Evolutionary conservation across 30 jellyfish, hydroid and myxozoan genomes (phyloP), one percentile per base, ranked within the genome.

Genomic region (Hydra vulgaris): DNA sequence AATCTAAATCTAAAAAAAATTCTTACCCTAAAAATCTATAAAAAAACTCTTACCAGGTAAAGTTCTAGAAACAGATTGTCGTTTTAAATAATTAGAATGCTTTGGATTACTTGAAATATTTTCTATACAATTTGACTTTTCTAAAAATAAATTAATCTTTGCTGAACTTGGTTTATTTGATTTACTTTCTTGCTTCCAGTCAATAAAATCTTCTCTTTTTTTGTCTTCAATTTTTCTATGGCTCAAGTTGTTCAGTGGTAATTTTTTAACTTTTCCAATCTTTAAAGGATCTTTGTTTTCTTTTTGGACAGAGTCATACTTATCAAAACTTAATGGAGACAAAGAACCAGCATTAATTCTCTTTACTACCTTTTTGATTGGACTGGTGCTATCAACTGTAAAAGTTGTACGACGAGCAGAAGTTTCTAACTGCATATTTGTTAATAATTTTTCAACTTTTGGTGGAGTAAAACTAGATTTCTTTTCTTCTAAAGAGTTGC

Each of bases 361-460:
- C 23, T 78, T 61, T 18, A 53, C 85, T 52, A 23, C 69, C 40
- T 18, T 23, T 20, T 54, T 27, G 20, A 61, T 19, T 3, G 61
- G 61, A 40, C 61, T 40, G 61, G 5, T 40, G 61, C 61, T 40
- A 3, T 40, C 61, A 21, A 88, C 89, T 27, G 85, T 77, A 72
- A 88, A 88, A 5, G 96, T 88, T 25, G 91, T 40, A 23, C 96
- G 70, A 25, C 96, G 74, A 12, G 89, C 26, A 56, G 96, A 92
- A 17, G 96, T 88, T 24, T 79, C 96, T 25, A 92, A 92, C 53
- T 74, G 85, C 17, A 82, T 82, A 15, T 81, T 92, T 15, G 82
- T 73, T 24, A 88, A 26, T 1, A 61, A 24, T 25, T 82, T 79
- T 18, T 68, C 82, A 26, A 78, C 79, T 53, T 21, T 80, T 5